Percentiles rank a stretch among this genome's conserved stretches.
Evolutionary conservation across 2,797 vertebrate genomes (phyloP).

Genomic region (Trachops cirrhosus): DNA sequence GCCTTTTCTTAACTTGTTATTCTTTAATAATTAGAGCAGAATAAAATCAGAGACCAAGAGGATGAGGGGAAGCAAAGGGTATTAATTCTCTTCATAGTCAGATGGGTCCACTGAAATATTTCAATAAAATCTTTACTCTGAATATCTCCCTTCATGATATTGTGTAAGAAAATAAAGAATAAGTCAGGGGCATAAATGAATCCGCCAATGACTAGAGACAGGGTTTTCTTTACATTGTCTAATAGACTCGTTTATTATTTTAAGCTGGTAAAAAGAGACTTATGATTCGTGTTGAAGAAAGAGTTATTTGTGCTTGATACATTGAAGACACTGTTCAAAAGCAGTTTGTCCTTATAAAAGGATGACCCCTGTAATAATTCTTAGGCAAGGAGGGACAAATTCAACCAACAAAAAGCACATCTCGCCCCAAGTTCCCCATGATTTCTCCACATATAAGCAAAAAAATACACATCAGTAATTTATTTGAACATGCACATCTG

Average conservation of each 20-base stretch:
- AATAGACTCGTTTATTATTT: conserved; percentile 79
- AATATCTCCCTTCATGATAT: not conserved
- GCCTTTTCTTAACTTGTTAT: not conserved
- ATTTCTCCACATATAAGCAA: conserved; percentile 77
- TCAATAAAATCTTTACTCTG: not conserved
- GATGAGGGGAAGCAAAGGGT: not conserved
- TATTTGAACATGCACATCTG: conserved; percentile 76
- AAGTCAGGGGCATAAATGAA: conserved; percentile 56
- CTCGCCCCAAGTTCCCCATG: conserved; percentile 74
- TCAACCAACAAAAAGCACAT: conserved; percentile 78
- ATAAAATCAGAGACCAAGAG: conserved; percentile 1
- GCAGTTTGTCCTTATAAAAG: conserved; percentile 78
- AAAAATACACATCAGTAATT: conserved; percentile 78
- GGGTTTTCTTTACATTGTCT: conserved; percentile 77
- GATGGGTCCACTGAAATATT: not conserved
- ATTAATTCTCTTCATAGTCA: not conserved
- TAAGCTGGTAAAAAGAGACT: conserved; percentile 79
- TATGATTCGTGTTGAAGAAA: conserved; percentile 79
- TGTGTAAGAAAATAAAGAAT: conserved; percentile 24
- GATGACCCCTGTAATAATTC: conserved; percentile 78
- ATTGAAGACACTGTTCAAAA: conserved; percentile 79
- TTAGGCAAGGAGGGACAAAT: conserved; percentile 80
- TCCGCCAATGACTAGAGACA: conserved; percentile 75
- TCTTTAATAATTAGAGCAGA: not conserved
- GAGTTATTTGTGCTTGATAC: conserved; percentile 81